Conservation (phyloP, 2,113 vertebrate genomes). For the Campylomormyrus numenius region DNA sequence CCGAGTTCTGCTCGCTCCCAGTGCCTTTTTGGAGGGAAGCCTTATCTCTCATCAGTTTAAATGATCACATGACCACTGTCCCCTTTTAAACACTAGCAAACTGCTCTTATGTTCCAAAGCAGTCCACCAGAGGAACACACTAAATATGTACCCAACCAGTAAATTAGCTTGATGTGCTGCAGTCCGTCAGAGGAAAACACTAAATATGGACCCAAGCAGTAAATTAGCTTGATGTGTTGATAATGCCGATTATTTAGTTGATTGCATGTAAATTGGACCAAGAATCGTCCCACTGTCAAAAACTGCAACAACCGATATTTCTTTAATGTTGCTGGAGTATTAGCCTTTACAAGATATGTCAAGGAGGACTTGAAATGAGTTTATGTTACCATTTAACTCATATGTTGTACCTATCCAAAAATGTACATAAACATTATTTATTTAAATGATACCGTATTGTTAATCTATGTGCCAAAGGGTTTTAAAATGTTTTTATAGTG, state of each 20-base stretch:
- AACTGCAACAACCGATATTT: not conserved
- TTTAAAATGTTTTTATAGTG: not conserved
- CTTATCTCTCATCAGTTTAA: not conserved
- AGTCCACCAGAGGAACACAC: not conserved
- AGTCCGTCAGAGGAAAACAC: not conserved
- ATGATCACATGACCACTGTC: not conserved
- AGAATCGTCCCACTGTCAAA: not conserved
- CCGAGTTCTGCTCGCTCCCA: not conserved
- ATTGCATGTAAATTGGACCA: not conserved
- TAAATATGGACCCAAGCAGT: not conserved
- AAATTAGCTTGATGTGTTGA: not conserved
- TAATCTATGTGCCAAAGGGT: not conserved
- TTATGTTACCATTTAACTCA: not conserved
- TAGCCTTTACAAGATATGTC: not conserved
- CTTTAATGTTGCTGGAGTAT: not conserved
- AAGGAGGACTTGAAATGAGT: not conserved
- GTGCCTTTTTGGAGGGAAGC: not conserved
- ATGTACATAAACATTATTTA: not conserved
- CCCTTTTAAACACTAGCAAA: not conserved
- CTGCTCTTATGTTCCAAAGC: not conserved
- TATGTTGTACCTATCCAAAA: not conserved
- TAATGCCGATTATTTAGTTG: not conserved
- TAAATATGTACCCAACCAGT: not conserved
- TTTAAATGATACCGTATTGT: not conserved
- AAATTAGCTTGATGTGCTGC: not conserved